These are phyloP conservation scores for Pachyseris speciosa DNA, from an alignment of 64 coral and sea anemone genomes.

Conservation along the genomic window DNA sequence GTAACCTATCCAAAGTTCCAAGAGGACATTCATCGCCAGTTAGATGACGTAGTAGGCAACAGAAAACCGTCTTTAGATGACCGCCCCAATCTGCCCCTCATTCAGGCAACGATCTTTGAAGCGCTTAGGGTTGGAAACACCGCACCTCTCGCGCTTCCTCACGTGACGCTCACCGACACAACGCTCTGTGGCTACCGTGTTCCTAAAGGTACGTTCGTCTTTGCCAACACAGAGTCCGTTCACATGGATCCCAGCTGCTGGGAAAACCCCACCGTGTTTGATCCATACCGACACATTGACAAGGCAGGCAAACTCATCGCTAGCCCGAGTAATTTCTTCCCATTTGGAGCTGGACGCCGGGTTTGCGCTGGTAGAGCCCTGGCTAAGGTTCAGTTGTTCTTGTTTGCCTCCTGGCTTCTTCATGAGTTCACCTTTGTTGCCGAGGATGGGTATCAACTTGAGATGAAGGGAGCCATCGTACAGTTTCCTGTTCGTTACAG, in stretches of 20 bases:
- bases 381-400: conserved; percentile 33
- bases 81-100: conserved; percentile 12
- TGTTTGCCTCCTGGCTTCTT: conserved; percentile 11
- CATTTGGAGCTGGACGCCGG: conserved; percentile 42
- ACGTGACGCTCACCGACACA: not conserved
- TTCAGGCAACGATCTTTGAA: conserved; percentile 40
- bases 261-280: conserved; percentile 36
- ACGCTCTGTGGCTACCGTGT: conserved; percentile 40
- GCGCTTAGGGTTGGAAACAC: not conserved
- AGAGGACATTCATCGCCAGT: conserved; percentile 11
- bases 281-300: conserved; percentile 38
- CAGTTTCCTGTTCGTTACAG: conserved; percentile 26
- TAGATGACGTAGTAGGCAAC: conserved; percentile 19
- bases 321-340: conserved; percentile 8
- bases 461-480: not conserved
- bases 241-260: conserved; percentile 41
- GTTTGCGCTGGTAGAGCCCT: conserved; percentile 31
- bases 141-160: not conserved
- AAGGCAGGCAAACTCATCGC: conserved; percentile 1
- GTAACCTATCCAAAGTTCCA: not conserved
- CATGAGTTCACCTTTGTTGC: conserved; percentile 9
- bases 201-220: not conserved
- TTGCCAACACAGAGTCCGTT: conserved; percentile 21
- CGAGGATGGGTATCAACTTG: not conserved
- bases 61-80: not conserved